Conservation (phyloP, 2,888 invertebrate species). For the Lasioglossum pauxillum region DNA sequence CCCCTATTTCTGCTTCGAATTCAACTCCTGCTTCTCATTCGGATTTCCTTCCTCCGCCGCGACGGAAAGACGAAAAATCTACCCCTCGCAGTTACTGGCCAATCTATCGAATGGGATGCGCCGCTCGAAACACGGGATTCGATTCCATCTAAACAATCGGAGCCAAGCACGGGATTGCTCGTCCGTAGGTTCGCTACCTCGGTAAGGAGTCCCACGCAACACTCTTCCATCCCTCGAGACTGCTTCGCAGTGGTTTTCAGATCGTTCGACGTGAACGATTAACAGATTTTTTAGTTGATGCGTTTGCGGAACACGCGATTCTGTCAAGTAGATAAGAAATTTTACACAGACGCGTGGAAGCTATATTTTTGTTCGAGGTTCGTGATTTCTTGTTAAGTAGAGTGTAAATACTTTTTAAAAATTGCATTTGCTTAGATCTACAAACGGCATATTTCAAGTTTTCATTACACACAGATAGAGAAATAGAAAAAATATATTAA, state of each 20-base stretch:
- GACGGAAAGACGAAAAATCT: constrained; percentile 52
- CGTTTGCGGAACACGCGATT: neutral
- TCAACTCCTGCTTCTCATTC: constrained; percentile 56
- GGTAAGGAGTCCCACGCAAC: neutral
- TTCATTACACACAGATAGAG: too few relatives aligned
- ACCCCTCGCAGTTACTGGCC: constrained; percentile 42
- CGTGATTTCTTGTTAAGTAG: neutral
- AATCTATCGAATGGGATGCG: constrained; percentile 53
- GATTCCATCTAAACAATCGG: constrained; percentile 37
- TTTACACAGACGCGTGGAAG: neutral
- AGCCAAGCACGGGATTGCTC: neutral
- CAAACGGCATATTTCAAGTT: too few relatives aligned
- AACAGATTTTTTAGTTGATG: neutral
- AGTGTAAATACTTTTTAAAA: too few relatives aligned
- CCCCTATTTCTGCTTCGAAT: constrained; percentile 49
- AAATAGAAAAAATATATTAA: too few relatives aligned
- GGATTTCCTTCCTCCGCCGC: constrained; percentile 18
- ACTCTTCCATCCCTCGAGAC: neutral
- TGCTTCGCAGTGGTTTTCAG: neutral
- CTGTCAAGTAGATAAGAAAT: neutral
- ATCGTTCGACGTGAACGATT: neutral
- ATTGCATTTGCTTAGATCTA: too few relatives aligned
- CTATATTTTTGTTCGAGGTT: neutral
- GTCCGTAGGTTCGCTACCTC: neutral
- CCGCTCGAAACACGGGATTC: constrained; percentile 26